phyloP scores from a whole-genome alignment of 2,888 invertebrate species.

The Cristatella mucedo region DNA sequence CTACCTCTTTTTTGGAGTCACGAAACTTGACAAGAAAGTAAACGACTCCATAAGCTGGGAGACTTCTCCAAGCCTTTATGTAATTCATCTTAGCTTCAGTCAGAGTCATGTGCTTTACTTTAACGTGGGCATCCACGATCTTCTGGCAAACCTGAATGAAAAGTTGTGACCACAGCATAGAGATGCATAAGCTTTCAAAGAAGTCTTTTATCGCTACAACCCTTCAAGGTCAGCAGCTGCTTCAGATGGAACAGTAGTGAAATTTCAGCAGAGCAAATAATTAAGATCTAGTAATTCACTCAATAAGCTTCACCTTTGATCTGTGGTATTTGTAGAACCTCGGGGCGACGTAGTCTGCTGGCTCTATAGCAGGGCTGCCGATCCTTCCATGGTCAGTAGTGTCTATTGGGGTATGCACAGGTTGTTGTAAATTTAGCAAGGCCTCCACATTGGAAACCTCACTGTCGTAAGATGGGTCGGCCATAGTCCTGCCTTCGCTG shows the following conservation, averaged over 20 bases:
- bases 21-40: slow-evolving; percentile 81
- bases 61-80: slow-evolving; percentile 92
- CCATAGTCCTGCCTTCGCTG: slow-evolving; percentile 83
- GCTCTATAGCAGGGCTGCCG: no score
- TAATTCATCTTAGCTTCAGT: slow-evolving; percentile 89
- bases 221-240: no score
- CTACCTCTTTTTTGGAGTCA: slow-evolving; percentile 38
- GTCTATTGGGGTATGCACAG: slow-evolving; percentile 38
- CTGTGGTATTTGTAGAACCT: slow-evolving; percentile 70
- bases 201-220: no score
- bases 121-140: slow-evolving; percentile 86
- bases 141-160: slow-evolving; percentile 65
- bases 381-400: no score
- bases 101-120: slow-evolving; percentile 72
- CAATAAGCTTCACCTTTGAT: slow-evolving; percentile 25
- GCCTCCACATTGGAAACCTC: slow-evolving; percentile 75
- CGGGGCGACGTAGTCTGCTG: slow-evolving; percentile 76
- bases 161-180: no score
- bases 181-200: no score
- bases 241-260: no score
- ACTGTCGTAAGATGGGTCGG: slow-evolving; percentile 77
- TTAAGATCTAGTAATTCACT: neutral
- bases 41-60: slow-evolving; percentile 86
- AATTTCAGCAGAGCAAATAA: no score
- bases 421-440: slow-evolving; percentile 66